Percentiles rank a stretch among this genome's conserved stretches.
Evolutionary conservation across 2,888 invertebrate species (phyloP).

Genomic region (Scrobipalpa costella): DNA sequence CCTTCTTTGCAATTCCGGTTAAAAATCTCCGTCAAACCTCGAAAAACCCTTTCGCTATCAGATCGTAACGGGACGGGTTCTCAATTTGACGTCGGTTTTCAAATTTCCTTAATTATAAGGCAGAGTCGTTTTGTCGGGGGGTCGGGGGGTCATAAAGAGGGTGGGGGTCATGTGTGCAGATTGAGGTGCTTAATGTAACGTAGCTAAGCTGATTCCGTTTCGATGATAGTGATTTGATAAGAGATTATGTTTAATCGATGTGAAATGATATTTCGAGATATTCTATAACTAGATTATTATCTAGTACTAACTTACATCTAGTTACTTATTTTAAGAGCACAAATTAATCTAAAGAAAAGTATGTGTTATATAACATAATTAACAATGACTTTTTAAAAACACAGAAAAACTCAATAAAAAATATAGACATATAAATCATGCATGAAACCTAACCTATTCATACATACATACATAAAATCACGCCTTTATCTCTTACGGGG

Average conservation of each 20-base stretch:
- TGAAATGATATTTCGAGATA: constrained; percentile 9
- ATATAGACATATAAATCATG: no score
- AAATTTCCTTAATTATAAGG: constrained; percentile 76
- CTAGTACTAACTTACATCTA: no score
- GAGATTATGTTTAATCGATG: constrained; percentile 27
- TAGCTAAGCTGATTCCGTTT: constrained; percentile 2
- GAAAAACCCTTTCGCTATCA: constrained; percentile 39
- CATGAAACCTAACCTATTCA: no score
- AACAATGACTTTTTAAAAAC: no score
- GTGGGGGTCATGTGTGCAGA: constrained; percentile 13
- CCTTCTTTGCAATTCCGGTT: background rate
- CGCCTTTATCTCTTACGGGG: no score
- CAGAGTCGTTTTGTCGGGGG: constrained; percentile 54
- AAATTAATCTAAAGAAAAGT: no score
- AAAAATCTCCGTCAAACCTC: constrained; percentile 16
- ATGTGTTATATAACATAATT: no score
- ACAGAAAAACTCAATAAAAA: no score
- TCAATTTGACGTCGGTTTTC: constrained; percentile 60
- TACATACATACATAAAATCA: no score
- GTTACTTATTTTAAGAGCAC: no score
- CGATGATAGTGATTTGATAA: constrained; percentile 33
- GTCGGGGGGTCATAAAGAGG: background rate
- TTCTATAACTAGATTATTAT: no score
- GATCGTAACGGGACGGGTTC: constrained; percentile 47
- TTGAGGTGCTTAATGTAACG: constrained; percentile 20